Evolutionary conservation across 2,113 vertebrate genomes (phyloP), one percentile per base, ranked within the genome.

Genomic region (Mellivora capensis): DNA sequence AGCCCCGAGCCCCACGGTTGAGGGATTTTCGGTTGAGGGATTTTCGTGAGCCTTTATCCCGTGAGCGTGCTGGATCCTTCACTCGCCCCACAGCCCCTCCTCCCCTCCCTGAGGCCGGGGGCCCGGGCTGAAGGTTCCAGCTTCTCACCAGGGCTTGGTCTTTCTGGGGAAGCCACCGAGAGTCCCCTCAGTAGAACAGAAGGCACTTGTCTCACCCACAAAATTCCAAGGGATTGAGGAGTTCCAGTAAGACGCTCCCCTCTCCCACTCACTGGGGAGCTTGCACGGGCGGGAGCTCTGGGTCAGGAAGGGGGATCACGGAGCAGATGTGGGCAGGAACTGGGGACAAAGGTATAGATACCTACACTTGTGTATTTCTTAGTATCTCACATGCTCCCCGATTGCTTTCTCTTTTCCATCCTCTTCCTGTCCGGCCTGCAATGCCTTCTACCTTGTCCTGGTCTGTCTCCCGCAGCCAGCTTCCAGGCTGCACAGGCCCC

Each of bases 341-440:
- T 7, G 10, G 85, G 49, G 4, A 11, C 67, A 54, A 27, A 21
- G 49, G 6, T 2, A 15, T 13, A 6, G 1, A 27, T 39, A 54
- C 3, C 47, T 39, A 18, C 4, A 8, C 18, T 34, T 69, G 34
- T 2, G 18, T n/a, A 39, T 52, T 52, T 20, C 1, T 71, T 27
- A 10, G 0, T 9, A 17, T 69, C 4, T 13, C 13, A 15, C n/a
- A 11, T 15, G n/a, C 67, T 87, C 29, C 49, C 49, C 39, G 4
- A 21, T 6, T 31, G 69, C 52, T 44, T 34, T 23, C 14, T 37
- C 37, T n/a, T 44, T 34, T 15, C 52, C 52, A 11, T 44, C 2
- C 1, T 18, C 54, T 47, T 61, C 13, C 71, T 1, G 1, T 27
- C 20, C 0, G 29, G 29, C n/a, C 34, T 0, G 0, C 4, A 29